phyloP scores from a whole-genome alignment of 2,113 vertebrate genomes.

The Actinemys pallida region DNA sequence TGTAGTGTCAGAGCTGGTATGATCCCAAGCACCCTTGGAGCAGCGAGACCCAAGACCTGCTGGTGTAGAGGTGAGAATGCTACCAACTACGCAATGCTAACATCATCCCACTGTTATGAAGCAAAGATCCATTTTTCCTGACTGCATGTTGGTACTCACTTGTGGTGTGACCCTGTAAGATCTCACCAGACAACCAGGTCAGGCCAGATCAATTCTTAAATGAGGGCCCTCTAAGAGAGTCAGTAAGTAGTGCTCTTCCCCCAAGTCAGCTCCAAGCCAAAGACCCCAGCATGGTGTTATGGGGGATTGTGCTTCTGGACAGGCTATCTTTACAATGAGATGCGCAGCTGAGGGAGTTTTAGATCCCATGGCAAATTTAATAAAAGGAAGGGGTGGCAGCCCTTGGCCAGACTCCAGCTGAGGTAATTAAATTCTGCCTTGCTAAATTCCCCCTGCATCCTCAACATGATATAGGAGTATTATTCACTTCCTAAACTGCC shows the following conservation, averaged over 20 bases:
- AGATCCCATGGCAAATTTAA: background rate
- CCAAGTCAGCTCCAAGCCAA: background rate
- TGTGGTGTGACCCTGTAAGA: background rate
- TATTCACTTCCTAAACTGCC: slow-evolving; percentile 52
- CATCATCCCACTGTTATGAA: background rate
- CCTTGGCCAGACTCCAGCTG: slow-evolving; percentile 26
- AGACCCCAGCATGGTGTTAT: background rate
- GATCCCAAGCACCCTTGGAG: background rate
- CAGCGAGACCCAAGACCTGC: background rate
- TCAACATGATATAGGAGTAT: slow-evolving; percentile 34
- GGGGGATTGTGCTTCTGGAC: background rate
- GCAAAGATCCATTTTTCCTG: background rate
- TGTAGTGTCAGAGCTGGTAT: background rate
- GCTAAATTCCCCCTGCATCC: slow-evolving; percentile 20
- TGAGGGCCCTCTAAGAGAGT: background rate
- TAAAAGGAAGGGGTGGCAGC: background rate
- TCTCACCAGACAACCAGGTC: background rate
- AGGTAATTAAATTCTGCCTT: slow-evolving; percentile 51
- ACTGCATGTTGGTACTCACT: background rate
- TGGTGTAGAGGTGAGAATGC: background rate
- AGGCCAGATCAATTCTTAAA: background rate
- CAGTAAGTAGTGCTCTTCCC: background rate
- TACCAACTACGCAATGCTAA: background rate
- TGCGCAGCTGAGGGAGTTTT: fast-evolving
- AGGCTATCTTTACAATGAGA: background rate